These are phyloP conservation scores for Monodelphis domestica DNA, from an alignment of 2,797 vertebrate genomes.

Conservation along the genomic window DNA sequence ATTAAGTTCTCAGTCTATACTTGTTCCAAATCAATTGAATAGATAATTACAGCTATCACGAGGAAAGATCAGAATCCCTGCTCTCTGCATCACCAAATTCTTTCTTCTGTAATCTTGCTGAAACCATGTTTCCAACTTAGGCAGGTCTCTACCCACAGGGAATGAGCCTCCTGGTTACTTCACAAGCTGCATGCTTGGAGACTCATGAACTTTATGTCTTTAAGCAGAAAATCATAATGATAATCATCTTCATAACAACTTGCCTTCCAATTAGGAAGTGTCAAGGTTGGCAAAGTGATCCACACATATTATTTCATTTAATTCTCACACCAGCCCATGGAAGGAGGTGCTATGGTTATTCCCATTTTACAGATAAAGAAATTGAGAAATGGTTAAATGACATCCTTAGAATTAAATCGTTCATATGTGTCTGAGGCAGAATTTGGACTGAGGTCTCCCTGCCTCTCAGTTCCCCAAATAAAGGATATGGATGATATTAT, in stretches of 20 bases:
- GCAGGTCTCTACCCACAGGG: background rate
- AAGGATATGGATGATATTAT: background rate
- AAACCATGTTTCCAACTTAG: background rate
- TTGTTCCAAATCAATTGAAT: background rate
- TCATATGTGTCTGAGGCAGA: background rate
- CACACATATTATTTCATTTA: background rate
- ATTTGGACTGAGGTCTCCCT: background rate
- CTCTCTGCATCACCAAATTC: background rate
- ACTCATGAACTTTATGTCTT: background rate
- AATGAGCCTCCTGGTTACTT: background rate
- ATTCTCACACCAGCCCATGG: background rate
- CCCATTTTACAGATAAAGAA: background rate
- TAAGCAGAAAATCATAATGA: background rate
- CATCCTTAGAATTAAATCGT: background rate
- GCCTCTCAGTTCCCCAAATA: background rate
- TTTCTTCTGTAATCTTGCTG: background rate
- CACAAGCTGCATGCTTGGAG: background rate
- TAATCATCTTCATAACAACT: background rate
- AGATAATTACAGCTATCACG: background rate
- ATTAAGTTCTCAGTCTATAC: background rate
- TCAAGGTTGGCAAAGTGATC: background rate
- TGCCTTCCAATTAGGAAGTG: background rate
- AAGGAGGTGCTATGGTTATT: background rate
- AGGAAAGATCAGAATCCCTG: background rate
- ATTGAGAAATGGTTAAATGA: background rate